These are phyloP conservation scores for Zaprionus taronus DNA, from an alignment of 1,140 invertebrate genomes.

Conservation along the genomic window DNA sequence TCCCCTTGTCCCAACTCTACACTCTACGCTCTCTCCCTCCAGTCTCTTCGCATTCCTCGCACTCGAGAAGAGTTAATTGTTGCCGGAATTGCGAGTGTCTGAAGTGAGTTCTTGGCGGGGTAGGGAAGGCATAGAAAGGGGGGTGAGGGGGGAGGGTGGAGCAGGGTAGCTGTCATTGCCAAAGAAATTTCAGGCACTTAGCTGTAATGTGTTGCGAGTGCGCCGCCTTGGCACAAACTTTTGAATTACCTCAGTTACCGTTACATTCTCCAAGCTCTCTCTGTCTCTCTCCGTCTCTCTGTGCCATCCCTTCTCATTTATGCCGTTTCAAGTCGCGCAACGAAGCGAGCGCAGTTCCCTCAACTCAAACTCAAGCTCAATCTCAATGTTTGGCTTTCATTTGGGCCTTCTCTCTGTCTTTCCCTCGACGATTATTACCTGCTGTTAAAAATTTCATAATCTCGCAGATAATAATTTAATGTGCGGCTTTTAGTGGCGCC, in stretches of 20 bases:
- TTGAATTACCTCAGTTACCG: conserved; percentile 81
- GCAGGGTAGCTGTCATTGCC: conserved; percentile 59
- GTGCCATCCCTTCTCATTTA: conserved; percentile 54
- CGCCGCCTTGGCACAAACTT: conserved; percentile 70
- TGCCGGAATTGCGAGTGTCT: conserved; percentile 53
- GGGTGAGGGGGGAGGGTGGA: background rate
- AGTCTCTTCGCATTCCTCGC: background rate
- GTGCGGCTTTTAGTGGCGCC: conserved; percentile 70
- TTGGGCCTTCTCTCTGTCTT: conserved; percentile 31
- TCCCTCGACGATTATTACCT: conserved; percentile 78
- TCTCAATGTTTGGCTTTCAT: conserved; percentile 75
- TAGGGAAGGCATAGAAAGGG: too few relatives aligned
- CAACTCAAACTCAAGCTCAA: background rate
- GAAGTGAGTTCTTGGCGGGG: conserved; percentile 62
- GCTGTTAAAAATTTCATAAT: conserved; percentile 83
- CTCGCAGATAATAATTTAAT: conserved; percentile 81
- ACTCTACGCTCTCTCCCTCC: background rate
- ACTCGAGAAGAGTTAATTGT: conserved; percentile 66
- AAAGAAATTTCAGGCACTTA: conserved; percentile 64
- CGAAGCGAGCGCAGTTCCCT: conserved; percentile 54
- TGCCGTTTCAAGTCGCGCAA: conserved; percentile 80
- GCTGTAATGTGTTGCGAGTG: conserved; percentile 57
- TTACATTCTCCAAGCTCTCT: conserved; percentile 50
- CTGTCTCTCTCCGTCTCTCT: background rate
- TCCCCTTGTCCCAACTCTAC: conserved; percentile 2